These are phyloP conservation scores for Notocelia uddmanniana DNA, from an alignment of 2,888 invertebrate genomes.

Conservation along the genomic window DNA sequence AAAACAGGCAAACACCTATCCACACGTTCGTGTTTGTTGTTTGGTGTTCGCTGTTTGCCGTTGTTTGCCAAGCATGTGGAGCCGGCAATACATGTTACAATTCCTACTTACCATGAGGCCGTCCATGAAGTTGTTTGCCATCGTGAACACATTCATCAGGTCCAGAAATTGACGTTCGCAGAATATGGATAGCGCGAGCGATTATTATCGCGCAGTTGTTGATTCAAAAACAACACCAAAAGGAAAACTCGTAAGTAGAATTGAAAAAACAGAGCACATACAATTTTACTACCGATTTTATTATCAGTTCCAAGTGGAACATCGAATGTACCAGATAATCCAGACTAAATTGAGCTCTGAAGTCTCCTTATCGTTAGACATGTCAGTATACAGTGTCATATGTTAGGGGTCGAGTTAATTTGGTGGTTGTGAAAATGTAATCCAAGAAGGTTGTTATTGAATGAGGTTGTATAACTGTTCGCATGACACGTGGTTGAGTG, in stretches of 20 bases:
- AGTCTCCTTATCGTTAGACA: conserved; percentile 41
- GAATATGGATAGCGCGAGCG: too few species aligned
- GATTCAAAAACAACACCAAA: neutral
- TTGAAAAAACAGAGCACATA: conserved; percentile 11
- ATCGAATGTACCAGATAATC: conserved; percentile 48
- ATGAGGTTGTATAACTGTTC: conserved; percentile 75
- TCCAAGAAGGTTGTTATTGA: conserved; percentile 63
- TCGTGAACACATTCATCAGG: too few species aligned
- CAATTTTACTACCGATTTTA: conserved; percentile 12
- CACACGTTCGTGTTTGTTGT: too few species aligned
- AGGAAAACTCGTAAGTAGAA: neutral
- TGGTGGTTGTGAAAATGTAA: conserved; percentile 59
- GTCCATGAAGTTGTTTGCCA: too few species aligned
- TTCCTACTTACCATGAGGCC: too few species aligned
- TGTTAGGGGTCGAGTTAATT: conserved; percentile 49
- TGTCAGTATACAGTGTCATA: conserved; percentile 19
- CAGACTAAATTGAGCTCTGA: conserved; percentile 54
- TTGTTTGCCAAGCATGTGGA: too few species aligned
- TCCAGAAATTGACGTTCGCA: too few species aligned
- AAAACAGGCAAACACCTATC: too few species aligned
- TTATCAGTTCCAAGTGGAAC: conserved; percentile 35
- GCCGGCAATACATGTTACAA: too few species aligned
- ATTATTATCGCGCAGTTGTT: too few species aligned
- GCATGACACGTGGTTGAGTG: conserved; percentile 57
- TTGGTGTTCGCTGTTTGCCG: too few species aligned